A percentile compares a stretch with the other conserved stretches of the same genome.
These are phyloP conservation scores for Nemurella pictetii DNA, from an alignment of 2,888 invertebrate species.

Conservation along the genomic window DNA sequence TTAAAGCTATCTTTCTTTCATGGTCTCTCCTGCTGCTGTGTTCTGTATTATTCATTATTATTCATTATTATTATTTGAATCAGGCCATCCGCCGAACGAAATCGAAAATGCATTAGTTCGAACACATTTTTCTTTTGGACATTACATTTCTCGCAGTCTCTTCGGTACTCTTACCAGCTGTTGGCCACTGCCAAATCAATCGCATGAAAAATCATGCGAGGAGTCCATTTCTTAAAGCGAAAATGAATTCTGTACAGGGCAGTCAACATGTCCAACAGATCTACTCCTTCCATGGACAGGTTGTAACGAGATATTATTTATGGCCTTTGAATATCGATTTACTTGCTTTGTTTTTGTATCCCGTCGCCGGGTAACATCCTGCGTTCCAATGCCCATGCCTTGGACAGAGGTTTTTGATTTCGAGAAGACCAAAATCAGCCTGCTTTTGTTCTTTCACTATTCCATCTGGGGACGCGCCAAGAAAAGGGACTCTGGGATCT, in stretches of 20 bases:
- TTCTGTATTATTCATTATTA: no score
- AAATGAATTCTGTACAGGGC: conserved; percentile 37
- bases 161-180: conserved; percentile 35
- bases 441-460: no score
- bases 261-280: conserved; percentile 4
- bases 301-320: conserved; percentile 41
- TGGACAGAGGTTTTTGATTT: no score
- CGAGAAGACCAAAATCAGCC: no score
- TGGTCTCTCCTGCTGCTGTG: no score
- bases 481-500: no score
- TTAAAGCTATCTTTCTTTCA: no score
- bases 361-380: conserved; percentile 43
- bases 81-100: not conserved
- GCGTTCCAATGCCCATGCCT: conserved; percentile 43
- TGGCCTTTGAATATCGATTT: conserved; percentile 43
- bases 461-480: no score
- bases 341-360: conserved; percentile 43
- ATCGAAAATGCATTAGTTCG: not conserved
- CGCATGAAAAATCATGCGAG: conserved; percentile 38
- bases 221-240: conserved; percentile 40
- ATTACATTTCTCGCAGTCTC: not conserved
- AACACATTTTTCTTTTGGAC: not conserved
- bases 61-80: no score
- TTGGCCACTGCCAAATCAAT: conserved; percentile 41
- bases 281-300: not conserved